Evolutionary conservation across 2,797 vertebrate species (phyloP).

Genomic region (Lithobates pipiens): DNA sequence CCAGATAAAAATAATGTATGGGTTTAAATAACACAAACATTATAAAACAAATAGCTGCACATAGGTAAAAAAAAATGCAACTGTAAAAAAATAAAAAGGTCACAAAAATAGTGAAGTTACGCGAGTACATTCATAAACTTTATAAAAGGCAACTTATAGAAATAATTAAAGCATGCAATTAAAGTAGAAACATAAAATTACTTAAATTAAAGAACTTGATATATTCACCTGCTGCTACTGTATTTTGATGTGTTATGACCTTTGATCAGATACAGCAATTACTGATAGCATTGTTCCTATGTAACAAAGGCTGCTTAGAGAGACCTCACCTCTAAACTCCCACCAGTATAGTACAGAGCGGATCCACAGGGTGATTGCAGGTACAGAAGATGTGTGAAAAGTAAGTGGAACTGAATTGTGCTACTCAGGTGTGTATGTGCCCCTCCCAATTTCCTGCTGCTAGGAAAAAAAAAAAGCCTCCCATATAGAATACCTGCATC

Average conservation of each 20-base stretch:
- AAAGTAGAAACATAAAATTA: too few relatives aligned
- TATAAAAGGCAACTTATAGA: too few relatives aligned
- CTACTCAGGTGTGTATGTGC: constrained; percentile 63
- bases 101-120: too few relatives aligned
- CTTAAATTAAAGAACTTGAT: too few relatives aligned
- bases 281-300: not conserved
- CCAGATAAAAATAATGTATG: not conserved
- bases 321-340: constrained; percentile 48
- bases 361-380: constrained; percentile 26
- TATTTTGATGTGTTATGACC: not conserved
- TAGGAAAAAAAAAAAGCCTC: constrained; percentile 54
- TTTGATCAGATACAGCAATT: not conserved
- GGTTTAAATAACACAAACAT: not conserved
- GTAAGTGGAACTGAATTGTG: not conserved
- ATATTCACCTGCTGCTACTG: not conserved
- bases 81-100: too few relatives aligned
- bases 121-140: too few relatives aligned
- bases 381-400: constrained; percentile 36
- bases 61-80: too few relatives aligned
- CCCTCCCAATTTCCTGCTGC: constrained; percentile 60
- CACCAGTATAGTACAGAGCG: not conserved
- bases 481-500: constrained; percentile 56
- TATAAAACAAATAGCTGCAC: not conserved
- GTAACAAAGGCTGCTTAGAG: too few relatives aligned
- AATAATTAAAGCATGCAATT: too few relatives aligned